Conservation (phyloP, 1,140 invertebrate species). For the Hypsibius dujardini region DNA sequence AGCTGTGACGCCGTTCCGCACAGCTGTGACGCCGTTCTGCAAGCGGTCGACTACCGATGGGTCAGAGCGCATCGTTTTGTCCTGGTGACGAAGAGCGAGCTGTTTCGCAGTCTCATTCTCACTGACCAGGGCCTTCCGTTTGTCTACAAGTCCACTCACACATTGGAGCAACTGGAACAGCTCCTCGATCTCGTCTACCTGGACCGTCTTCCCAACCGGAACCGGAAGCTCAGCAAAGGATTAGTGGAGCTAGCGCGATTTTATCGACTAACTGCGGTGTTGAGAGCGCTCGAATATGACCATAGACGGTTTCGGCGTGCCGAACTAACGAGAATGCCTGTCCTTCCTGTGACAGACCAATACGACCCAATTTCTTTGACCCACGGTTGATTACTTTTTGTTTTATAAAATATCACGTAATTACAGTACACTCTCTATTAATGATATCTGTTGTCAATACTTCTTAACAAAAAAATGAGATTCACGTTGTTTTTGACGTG, state of each 20-base stretch:
- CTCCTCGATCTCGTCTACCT: neutral
- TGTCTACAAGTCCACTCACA: neutral
- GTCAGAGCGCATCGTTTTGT: constrained; percentile 8
- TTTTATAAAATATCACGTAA: too few species aligned
- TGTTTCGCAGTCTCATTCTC: neutral
- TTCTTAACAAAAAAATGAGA: too few species aligned
- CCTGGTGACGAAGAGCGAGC: neutral
- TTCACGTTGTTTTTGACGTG: too few species aligned
- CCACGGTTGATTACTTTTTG: too few species aligned
- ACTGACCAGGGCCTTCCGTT: neutral
- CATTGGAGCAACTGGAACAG: neutral
- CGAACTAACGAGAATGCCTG: too few species aligned
- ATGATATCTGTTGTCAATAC: too few species aligned
- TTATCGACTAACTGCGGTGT: neutral
- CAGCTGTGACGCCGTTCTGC: neutral
- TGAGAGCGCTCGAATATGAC: too few species aligned
- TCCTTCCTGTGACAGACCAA: too few species aligned
- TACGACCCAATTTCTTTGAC: too few species aligned
- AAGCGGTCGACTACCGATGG: neutral
- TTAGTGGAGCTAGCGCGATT: neutral
- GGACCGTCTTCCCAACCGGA: neutral
- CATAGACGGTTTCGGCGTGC: too few species aligned
- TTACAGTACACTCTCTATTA: too few species aligned
- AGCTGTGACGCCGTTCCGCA: neutral
- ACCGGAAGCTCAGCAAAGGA: neutral